Evolutionary conservation across 2,888 invertebrate genomes (phyloP), one percentile per base, ranked within the genome.

Genomic region (Yponomeuta sedellus): DNA sequence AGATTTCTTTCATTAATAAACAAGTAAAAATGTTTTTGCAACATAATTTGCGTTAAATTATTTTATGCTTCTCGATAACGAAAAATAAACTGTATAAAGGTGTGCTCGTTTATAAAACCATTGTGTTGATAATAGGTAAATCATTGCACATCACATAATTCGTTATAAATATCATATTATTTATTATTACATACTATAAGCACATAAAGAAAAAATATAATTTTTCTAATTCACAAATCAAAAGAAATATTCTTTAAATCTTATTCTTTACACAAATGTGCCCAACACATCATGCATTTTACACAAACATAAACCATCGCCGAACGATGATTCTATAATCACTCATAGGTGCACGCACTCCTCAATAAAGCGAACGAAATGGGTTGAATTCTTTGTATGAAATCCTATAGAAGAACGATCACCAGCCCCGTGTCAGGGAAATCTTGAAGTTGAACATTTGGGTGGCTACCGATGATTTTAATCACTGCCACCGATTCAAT

Each of bases 191-290:
- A 63, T 52, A 52, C 64, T 34, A 34, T 6, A 34, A 57, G 61
- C 44, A 52, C 44, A 12, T 16, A 52, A 52, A 52, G 16, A 52
- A 52, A 20, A 19, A n/a, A n/a, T 40, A 59, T 59, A 61, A 61
- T 72, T 75, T 75, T 74, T 68, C 71, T 71, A 68, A 68, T 66
- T 10, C 61, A 61, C 61, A 61, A 61, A 61, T 61, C 61, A 61
- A n/a, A 28, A 12, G 11, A 19, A 16, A 57, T 19, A 57, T 57
- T 34, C 61, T 20, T 20, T 57, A 57, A 57, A 59, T 59, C 25
- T 59, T 20, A 58, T n/a, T 12, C 25, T 11, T 59, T 59, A 10
- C 59, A 20, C 25, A 19, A 62, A 62, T 62, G 62, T 62, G 62
- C 62, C 62, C 34, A 28, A 62, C 28, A 62, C 34, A 52, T 16